Base-by-base conservation (phyloP, 1,140 invertebrate species). In the Proales similis region DNA sequence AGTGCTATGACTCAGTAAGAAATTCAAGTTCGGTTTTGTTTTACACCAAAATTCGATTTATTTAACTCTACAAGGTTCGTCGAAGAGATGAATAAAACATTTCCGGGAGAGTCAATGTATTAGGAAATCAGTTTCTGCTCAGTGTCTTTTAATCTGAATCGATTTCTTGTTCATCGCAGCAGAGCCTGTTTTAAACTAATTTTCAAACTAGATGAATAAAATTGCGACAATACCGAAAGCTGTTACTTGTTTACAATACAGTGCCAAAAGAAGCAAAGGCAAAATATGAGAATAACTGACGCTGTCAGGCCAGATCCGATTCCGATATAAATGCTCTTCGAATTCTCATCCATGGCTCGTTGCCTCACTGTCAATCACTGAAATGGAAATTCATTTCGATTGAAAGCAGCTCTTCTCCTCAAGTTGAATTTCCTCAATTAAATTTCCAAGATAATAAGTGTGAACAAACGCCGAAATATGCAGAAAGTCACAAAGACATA, bases 61-160 rank as follows among this genome's bases (percentile, higher is more conserved):
- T n/a, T n/a, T n/a, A n/a, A n/a, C n/a, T n/a, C n/a, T n/a, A n/a
- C n/a, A n/a, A n/a, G n/a, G n/a, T n/a, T n/a, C 45, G 51, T 57
- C 19, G 51, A 57, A 36, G 57, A 62, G 48, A 62, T 62, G 24
- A 62, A 62, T 36, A 62, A 62, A 19, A 46, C 43, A 33, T 62
- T 62, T 12, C 39, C 39, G 5, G 43, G 57, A 33, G 43, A 43
- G 29, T 29, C 27, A 4, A 12, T 24, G 3, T 36, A 38, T 38
- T 19, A 38, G 20, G 38, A 33, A 51, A 12, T 38, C 20, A 14
- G 2, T 33, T 33, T 33, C 7, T 19, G 6, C 24, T 38, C 38
- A 46, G 17, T 43, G 20, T 43, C 24, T 24, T 61, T 43, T 39
- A 27, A 27, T 4, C 27, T 43, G 14, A 5, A 20, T 43, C 17